A percentile compares a stretch with the other conserved stretches of the same genome.
Evolutionary conservation across 1,140 invertebrate genomes (phyloP).

Genomic region (Drosophila pruinosa): DNA sequence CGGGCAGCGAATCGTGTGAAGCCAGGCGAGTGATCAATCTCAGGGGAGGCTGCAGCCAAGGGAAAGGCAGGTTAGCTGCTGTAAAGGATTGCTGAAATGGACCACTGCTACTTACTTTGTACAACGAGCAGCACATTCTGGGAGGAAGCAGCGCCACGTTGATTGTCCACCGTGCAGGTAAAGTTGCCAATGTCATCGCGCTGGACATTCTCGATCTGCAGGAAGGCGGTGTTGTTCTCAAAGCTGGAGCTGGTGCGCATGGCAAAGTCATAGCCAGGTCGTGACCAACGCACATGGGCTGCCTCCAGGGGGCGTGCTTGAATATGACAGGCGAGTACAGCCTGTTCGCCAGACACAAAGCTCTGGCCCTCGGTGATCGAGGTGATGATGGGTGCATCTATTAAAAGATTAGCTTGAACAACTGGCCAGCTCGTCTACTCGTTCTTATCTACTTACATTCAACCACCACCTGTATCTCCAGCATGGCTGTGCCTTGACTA

Average conservation of each 20-base stretch:
- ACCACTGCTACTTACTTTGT: constrained; percentile 88
- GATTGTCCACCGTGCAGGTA: constrained; percentile 95
- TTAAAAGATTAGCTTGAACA: not conserved
- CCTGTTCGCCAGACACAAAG: constrained; percentile 90
- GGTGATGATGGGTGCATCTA: constrained; percentile 86
- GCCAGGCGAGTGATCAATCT: constrained; percentile 91
- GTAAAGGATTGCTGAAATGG: not conserved
- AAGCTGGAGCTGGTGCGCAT: constrained; percentile 87
- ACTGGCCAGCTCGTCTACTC: not conserved
- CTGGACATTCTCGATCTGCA: constrained; percentile 90
- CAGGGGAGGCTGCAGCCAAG: constrained; percentile 89
- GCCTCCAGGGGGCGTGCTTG: constrained; percentile 92
- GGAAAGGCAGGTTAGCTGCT: not conserved
- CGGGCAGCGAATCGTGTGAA: constrained; percentile 94
- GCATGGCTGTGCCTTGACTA: constrained; percentile 90
- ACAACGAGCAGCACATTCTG: constrained; percentile 88
- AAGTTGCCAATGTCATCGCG: constrained; percentile 94
- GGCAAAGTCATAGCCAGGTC: constrained; percentile 88
- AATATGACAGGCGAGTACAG: constrained; percentile 92
- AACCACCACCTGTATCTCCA: constrained; percentile 92
- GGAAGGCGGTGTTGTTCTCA: constrained; percentile 89
- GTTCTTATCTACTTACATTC: constrained; percentile 90
- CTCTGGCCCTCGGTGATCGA: constrained; percentile 89
- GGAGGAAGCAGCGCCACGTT: constrained; percentile 89
- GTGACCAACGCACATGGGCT: constrained; percentile 93